Evolutionary conservation across 2,888 invertebrate species (phyloP).

Genomic region (Hyalella azteca): DNA sequence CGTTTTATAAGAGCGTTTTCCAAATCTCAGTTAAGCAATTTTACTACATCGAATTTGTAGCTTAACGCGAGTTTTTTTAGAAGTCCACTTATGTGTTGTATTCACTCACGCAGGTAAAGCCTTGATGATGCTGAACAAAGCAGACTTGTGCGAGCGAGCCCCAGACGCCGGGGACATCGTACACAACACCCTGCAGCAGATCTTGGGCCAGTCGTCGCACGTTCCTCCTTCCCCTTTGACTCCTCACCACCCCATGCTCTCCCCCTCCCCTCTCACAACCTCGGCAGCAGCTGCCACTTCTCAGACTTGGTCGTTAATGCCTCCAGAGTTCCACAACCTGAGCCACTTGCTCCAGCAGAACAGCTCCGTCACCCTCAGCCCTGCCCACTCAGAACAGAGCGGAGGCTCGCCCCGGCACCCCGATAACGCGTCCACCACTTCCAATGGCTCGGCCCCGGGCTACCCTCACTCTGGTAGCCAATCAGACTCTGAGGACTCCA

Average conservation of each 20-base stretch:
- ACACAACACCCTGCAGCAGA: constrained; percentile 88
- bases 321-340: constrained; percentile 78
- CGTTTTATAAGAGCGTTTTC: neutral
- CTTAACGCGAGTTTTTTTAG: neutral
- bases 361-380: constrained; percentile 83
- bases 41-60: neutral
- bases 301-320: constrained; percentile 67
- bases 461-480: constrained; percentile 58
- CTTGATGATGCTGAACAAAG: constrained; percentile 84
- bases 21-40: neutral
- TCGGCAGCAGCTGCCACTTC: constrained; percentile 48
- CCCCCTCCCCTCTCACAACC: constrained; percentile 54
- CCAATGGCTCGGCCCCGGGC: constrained; percentile 75
- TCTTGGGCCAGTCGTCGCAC: constrained; percentile 66
- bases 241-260: constrained; percentile 57
- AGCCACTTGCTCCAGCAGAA: constrained; percentile 78
- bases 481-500: constrained; percentile 59
- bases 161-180: constrained; percentile 92
- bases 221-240: constrained; percentile 57
- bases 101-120: constrained; percentile 75
- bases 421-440: constrained; percentile 61
- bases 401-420: constrained; percentile 59
- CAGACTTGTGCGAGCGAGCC: constrained; percentile 87
- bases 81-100: neutral
- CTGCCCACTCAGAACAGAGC: constrained; percentile 75